Evolutionary conservation across 2,797 vertebrate species (phyloP), one percentile per base, ranked within the genome.

Genomic region (Pangasius sanitwongsei): DNA sequence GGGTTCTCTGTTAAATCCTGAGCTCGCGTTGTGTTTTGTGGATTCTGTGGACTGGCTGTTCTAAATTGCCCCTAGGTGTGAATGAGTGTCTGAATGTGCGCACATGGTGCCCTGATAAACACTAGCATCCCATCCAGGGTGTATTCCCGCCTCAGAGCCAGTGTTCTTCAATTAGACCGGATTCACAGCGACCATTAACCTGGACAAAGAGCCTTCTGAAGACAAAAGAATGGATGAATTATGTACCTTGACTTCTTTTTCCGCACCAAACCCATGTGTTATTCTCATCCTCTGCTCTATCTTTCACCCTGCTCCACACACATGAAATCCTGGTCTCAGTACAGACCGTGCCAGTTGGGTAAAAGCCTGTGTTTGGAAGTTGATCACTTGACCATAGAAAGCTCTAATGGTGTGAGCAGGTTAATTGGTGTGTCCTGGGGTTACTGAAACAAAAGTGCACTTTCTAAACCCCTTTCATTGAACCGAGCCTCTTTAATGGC

Each of bases 351-450:
- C 88, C 80, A 74, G 83, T 84, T 88, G 87, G 83, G 67, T 77
- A 88, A 91, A 83, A 89, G 69, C 57, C 48, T 82, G 87, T 92
- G 88, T 91, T 91, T 92, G 88, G 90, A 88, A 89, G 63, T 83
- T 82, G 28, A 77, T 90, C 89, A 91, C 86, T 37, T 87, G 88
- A 89, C 67, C 86, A 34, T 70, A 67, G 63, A 61, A 50, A 65
- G 61, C 83, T 88, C 90, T 86, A 88, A 82, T 88, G 77, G 78
- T 85, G 83, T 78, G 70, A 80, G 37, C 34, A 81, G 74, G 55
- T 89, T 92, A 92, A 93, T 92, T 92, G 91, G 88, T 91, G 90
- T 93, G 89, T 90, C 86, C 31, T 18, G 34, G 87, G 90, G 87
- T 91, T 82, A 57, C 25, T 57, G 86, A 86, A 89, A 91, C 86